A percentile compares a stretch with the other conserved stretches of the same genome.
Evolutionary conservation across 2,113 vertebrate species (phyloP).

Genomic region (Apus apus): DNA sequence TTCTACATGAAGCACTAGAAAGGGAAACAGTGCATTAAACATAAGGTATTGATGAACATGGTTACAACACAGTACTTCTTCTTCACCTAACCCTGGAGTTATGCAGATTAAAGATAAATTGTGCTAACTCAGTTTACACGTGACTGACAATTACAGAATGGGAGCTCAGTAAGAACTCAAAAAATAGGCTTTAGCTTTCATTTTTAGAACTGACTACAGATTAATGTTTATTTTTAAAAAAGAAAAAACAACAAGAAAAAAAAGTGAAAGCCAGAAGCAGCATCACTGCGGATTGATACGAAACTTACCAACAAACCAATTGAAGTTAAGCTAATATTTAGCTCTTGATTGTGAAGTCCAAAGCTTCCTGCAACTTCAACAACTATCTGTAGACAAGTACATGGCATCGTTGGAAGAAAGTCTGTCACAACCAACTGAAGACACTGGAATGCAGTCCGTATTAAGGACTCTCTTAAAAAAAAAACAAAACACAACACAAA

Average conservation of each 20-base stretch:
- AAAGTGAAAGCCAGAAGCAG: not conserved
- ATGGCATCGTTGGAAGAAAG: constrained; percentile 98
- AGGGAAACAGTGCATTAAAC: not conserved
- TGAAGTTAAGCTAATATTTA: constrained; percentile 98
- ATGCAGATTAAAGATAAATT: not conserved
- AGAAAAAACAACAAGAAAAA: not conserved
- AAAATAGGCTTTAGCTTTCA: not conserved
- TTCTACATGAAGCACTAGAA: not conserved
- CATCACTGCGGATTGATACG: not conserved
- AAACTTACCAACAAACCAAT: constrained; percentile 94
- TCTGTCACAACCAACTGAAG: constrained; percentile 99
- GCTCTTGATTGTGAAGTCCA: constrained; percentile 98
- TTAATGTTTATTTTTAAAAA: not conserved
- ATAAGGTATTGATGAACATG: not conserved
- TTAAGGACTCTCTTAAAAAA: constrained; percentile 91
- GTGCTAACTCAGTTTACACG: not conserved
- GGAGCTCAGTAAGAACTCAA: not conserved
- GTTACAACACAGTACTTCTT: not conserved
- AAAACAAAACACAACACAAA: not conserved
- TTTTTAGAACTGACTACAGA: not conserved
- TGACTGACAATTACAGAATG: not conserved
- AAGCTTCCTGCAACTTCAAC: constrained; percentile 98
- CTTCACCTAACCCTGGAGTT: not conserved
- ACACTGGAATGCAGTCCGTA: constrained; percentile 98
- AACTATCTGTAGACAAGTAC: constrained; percentile 96